These are phyloP conservation scores for Aphidoletes aphidimyza DNA, from an alignment of 2,888 invertebrate genomes.

Conservation along the genomic window DNA sequence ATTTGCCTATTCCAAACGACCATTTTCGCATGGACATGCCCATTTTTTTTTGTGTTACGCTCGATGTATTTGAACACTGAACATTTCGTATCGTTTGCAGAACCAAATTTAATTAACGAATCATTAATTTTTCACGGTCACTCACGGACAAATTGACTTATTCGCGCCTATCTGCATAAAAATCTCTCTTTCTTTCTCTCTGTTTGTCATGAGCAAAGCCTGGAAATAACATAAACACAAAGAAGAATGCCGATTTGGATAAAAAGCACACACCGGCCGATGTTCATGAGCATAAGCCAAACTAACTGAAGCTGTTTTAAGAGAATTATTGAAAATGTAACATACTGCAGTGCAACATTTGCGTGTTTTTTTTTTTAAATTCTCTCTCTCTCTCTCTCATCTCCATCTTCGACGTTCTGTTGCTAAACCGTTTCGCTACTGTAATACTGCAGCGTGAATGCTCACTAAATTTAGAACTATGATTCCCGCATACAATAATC, in stretches of 20 bases:
- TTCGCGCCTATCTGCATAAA: not conserved
- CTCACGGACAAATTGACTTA: conserved; percentile 19
- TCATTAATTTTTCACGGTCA: conserved; percentile 20
- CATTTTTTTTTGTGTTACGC: too few species aligned
- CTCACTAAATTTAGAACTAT: conserved; percentile 31
- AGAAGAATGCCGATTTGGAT: not conserved
- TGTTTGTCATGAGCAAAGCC: not conserved
- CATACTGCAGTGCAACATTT: conserved; percentile 37
- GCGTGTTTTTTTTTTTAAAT: too few species aligned
- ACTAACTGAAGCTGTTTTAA: not conserved
- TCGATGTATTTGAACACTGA: not conserved
- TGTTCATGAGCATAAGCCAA: not conserved
- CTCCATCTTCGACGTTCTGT: not conserved
- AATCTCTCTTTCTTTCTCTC: too few species aligned
- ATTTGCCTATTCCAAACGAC: too few species aligned
- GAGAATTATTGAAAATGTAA: conserved; percentile 8
- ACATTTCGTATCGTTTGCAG: not conserved
- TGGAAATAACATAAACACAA: not conserved
- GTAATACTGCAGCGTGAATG: conserved; percentile 2
- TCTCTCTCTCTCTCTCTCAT: too few species aligned
- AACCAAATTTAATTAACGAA: conserved; percentile 9
- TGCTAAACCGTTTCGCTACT: not conserved
- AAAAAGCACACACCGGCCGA: not conserved
- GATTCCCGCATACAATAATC: not conserved
- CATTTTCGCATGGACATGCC: too few species aligned